Evolutionary conservation across 2,113 vertebrate genomes (phyloP), one percentile per base, ranked within the genome.

Genomic region (Corythoichthys haematopterus): DNA sequence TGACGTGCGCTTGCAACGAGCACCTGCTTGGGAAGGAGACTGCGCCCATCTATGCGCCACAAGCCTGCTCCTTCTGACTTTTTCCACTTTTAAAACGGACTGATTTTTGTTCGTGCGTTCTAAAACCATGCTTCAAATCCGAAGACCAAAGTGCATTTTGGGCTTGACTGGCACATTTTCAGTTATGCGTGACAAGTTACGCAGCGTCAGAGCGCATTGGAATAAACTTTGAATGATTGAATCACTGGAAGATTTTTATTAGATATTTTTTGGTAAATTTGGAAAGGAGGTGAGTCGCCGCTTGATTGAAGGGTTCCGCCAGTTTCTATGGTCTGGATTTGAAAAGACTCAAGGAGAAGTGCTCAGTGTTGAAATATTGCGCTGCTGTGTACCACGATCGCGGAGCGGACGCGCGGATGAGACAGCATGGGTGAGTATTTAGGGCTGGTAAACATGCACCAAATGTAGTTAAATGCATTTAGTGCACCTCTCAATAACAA

Each of bases 361-460:
- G 87, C 82, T 82, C 74, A 72, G 72, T 69, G 72, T 69, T 68
- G 78, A 37, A 16, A 79, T 82, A 85, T 81, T 82, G 80, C 70
- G 72, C 77, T 72, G 78, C 76, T 57, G 53, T 14, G 6, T 28
- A 35, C 4, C 28, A 20, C 52, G 79, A 80, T 77, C 53, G 79
- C 76, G 48, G 73, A 28, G 71, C 66, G 52, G 68, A 69, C 55
- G 82, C 46, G 71, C 84, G 43, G 85, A 88, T 89, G 86, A 87
- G 79, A 72, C 77, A 88, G 60, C 84, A 89, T 89, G 88, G 88
- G 88, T 89, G 77, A 87, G 88, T 77, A 66, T 84, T 77, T 67
- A 73, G 37, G 28, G 15, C 11, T 13, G 4, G 6, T 33, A 38
- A 60, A 58, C 51, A n/a, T 10, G 48, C 13, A 40, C n/a, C 37